These are phyloP conservation scores for Agrochola macilenta DNA, from an alignment of 2,888 invertebrate genomes.

Conservation along the genomic window DNA sequence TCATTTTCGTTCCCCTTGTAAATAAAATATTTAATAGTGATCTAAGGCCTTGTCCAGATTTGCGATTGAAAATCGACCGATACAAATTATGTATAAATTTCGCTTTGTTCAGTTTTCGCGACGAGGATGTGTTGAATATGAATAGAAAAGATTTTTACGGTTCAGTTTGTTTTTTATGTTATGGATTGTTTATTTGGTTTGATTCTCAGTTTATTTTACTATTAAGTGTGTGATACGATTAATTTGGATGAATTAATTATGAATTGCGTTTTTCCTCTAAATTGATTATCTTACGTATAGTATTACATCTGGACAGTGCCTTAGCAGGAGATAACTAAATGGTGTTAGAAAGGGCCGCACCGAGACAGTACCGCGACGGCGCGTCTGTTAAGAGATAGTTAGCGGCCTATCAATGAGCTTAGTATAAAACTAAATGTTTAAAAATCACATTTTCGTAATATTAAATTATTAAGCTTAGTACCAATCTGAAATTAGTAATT, in stretches of 20 bases:
- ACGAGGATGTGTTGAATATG: conserved; percentile 49
- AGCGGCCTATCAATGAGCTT: conserved; percentile 67
- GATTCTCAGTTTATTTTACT: conserved; percentile 41
- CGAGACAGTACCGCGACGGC: conserved; percentile 12
- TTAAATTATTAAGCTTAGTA: conserved; percentile 58
- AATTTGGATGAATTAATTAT: conserved; percentile 18
- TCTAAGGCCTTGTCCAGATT: conserved; percentile 64
- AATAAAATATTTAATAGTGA: conserved; percentile 65
- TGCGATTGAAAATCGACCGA: conserved; percentile 59
- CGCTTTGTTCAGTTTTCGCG: conserved; percentile 38
- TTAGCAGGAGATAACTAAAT: conserved; percentile 51
- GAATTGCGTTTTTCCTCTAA: conserved; percentile 21
- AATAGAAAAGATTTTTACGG: conserved; percentile 53
- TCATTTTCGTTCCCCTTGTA: conserved; percentile 70
- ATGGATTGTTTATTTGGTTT: conserved; percentile 56
- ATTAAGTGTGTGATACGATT: conserved; percentile 30
- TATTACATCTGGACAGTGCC: conserved; percentile 63
- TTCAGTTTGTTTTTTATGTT: conserved; percentile 52
- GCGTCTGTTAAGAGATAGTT: conserved; percentile 36
- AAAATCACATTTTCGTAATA: conserved; percentile 62
- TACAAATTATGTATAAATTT: conserved; percentile 37
- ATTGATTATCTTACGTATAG: conserved; percentile 38
- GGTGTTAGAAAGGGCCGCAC: conserved; percentile 47
- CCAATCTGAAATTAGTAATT: conserved; percentile 64
- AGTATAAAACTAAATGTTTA: conserved; percentile 62